These are phyloP conservation scores for Anguilla anguilla DNA, from an alignment of 2,797 vertebrate species.

Conservation along the genomic window DNA sequence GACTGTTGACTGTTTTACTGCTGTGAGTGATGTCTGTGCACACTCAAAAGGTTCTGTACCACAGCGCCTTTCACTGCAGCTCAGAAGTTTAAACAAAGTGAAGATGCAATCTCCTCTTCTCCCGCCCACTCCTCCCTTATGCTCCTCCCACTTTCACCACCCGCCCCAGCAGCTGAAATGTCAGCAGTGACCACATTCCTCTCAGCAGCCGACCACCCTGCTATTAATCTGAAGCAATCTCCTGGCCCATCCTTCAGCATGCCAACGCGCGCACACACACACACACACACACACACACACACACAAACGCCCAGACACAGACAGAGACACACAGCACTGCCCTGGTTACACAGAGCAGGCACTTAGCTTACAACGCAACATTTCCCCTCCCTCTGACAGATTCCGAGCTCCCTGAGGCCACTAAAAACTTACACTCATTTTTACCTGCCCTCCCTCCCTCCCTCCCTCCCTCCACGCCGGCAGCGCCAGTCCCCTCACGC, in stretches of 20 bases:
- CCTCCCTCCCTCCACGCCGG: neutral
- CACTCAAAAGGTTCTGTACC: neutral
- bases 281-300: slow-evolving; percentile 15
- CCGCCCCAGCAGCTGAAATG: neutral
- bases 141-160: neutral
- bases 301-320: slow-evolving; percentile 18
- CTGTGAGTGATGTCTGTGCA: neutral
- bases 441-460: neutral
- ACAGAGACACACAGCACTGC: neutral
- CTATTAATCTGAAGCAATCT: neutral
- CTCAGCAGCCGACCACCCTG: neutral
- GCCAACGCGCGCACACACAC: neutral
- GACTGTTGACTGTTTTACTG: too few relatives aligned
- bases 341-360: neutral
- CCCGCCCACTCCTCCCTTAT: neutral
- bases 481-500: neutral
- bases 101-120: neutral
- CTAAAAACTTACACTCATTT: neutral
- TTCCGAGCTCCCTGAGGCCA: neutral
- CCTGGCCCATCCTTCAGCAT: slow-evolving; percentile 27
- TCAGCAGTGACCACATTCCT: slow-evolving; percentile 24
- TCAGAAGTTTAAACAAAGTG: neutral
- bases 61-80: neutral
- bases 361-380: neutral
- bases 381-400: neutral